These are phyloP conservation scores for Incurvaria masculella DNA, from an alignment of 2,888 invertebrate species.

Conservation along the genomic window DNA sequence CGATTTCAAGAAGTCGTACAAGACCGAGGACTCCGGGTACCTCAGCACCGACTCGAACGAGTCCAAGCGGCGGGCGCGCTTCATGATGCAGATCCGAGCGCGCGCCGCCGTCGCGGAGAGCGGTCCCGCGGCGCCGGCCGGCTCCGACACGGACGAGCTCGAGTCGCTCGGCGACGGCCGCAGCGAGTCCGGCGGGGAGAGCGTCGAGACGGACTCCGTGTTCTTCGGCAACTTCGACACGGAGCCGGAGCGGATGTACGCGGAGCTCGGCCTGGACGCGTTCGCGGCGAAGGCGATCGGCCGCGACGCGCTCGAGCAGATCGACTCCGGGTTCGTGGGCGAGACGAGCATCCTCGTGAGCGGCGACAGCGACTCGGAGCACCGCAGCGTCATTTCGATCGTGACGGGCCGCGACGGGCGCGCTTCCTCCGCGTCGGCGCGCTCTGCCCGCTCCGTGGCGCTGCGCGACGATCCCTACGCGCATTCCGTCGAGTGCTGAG, in stretches of 20 bases:
- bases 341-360: slow-evolving; percentile 48
- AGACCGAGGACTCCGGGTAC: slow-evolving; percentile 75
- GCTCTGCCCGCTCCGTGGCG: slow-evolving; percentile 21
- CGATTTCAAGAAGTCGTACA: slow-evolving; percentile 39
- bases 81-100: slow-evolving; percentile 42
- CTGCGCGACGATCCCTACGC: slow-evolving; percentile 36
- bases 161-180: slow-evolving; percentile 76
- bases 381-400: slow-evolving; percentile 48
- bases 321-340: slow-evolving; percentile 46
- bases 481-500: slow-evolving; percentile 40
- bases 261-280: slow-evolving; percentile 33
- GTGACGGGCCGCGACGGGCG: slow-evolving; percentile 39
- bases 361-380: slow-evolving; percentile 50
- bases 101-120: slow-evolving; percentile 24
- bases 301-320: slow-evolving; percentile 32
- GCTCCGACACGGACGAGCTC: slow-evolving; percentile 68
- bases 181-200: slow-evolving; percentile 85
- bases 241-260: slow-evolving; percentile 41
- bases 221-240: slow-evolving; percentile 69
- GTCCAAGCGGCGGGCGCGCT: slow-evolving; percentile 49
- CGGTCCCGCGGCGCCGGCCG: slow-evolving; percentile 32
- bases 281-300: slow-evolving; percentile 29
- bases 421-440: slow-evolving; percentile 32
- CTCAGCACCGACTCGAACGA: slow-evolving; percentile 80
- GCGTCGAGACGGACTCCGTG: slow-evolving; percentile 83